These are phyloP conservation scores for Patiria pectinifera DNA, from an alignment of 53 echinoderm and acorn worm genomes.

Conservation along the genomic window DNA sequence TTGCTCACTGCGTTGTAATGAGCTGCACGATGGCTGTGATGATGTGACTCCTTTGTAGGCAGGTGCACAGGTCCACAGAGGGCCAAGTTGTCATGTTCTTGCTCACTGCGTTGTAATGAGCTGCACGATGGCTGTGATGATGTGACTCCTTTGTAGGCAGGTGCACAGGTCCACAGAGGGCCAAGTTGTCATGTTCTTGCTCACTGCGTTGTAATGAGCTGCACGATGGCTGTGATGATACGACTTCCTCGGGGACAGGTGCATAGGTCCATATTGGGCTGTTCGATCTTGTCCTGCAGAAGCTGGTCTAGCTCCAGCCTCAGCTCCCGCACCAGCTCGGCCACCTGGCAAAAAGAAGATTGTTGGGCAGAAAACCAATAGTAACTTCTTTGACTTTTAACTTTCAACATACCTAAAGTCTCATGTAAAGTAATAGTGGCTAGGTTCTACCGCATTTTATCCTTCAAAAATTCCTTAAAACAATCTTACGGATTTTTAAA, in stretches of 20 bases:
- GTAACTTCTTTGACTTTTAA: no score
- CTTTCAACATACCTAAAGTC: no score
- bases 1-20: constrained; percentile 71
- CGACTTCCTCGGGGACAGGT: constrained; percentile 86
- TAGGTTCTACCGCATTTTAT: no score
- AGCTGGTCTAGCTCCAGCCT: constrained; percentile 82
- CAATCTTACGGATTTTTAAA: no score
- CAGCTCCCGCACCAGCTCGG: constrained; percentile 78
- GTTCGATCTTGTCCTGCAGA: constrained; percentile 78
- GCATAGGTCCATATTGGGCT: constrained; percentile 81
- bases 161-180: constrained; percentile 67
- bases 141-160: constrained; percentile 65
- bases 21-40: constrained; percentile 83
- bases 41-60: constrained; percentile 74
- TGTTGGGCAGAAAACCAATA: no score
- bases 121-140: constrained; percentile 71
- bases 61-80: constrained; percentile 65
- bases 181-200: background rate
- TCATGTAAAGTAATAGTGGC: no score
- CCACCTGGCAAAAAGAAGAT: constrained; percentile 57
- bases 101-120: constrained; percentile 70
- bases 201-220: constrained; percentile 86
- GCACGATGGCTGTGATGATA: constrained; percentile 86
- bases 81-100: background rate
- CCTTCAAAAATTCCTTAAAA: no score